Evolutionary conservation across 2,113 vertebrate species (phyloP).

Genomic region (Naja naja): DNA sequence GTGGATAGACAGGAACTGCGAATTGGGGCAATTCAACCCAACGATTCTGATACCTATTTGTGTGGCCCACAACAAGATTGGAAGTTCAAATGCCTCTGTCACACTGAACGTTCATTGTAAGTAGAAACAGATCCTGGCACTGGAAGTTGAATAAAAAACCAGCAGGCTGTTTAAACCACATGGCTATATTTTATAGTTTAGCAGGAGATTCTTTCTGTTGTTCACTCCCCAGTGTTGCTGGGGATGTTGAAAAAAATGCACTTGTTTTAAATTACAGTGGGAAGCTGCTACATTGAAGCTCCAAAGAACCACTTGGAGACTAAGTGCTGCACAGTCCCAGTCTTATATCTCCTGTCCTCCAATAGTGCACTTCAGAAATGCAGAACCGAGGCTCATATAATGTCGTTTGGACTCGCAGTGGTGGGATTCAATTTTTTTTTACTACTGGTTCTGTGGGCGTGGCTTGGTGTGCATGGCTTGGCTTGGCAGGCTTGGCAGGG

Average conservation of each 20-base stretch:
- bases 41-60: background rate
- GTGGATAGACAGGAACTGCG: fast-evolving
- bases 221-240: background rate
- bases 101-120: background rate
- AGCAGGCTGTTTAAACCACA: background rate
- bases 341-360: background rate
- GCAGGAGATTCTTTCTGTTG: background rate
- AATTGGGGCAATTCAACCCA: background rate
- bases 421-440: no score
- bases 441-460: no score
- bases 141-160: background rate
- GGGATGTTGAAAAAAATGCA: background rate
- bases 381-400: background rate
- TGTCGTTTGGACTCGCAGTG: background rate
- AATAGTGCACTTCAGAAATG: background rate
- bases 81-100: background rate
- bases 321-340: background rate
- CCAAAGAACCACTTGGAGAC: background rate
- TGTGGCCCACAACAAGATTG: background rate
- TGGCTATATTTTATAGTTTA: background rate
- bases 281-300: background rate
- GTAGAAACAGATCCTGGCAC: background rate
- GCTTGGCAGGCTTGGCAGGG: no score
- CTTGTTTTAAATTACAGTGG: background rate
- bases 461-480: no score